Evolutionary conservation across 2,113 vertebrate genomes (phyloP).

Genomic region (Poecilia latipinna): DNA sequence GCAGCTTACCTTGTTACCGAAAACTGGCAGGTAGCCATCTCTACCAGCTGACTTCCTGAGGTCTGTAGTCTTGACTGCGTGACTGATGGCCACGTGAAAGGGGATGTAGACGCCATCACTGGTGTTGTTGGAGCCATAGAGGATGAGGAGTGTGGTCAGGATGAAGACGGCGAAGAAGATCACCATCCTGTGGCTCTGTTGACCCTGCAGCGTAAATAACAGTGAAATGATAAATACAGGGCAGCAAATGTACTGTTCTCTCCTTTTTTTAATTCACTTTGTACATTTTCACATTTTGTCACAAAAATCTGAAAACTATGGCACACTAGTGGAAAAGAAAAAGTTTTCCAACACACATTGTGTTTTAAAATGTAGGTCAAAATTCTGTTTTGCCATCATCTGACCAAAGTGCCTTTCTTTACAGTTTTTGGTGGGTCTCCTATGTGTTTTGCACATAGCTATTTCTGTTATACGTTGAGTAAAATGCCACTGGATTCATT

Average conservation of each 20-base stretch:
- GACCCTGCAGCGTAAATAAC: slow-evolving; percentile 41
- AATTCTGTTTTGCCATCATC: background rate
- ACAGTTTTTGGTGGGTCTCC: background rate
- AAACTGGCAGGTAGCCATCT: slow-evolving; percentile 84
- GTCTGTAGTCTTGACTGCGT: slow-evolving; percentile 71
- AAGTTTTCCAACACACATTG: background rate
- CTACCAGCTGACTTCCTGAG: slow-evolving; percentile 88
- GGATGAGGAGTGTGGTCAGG: slow-evolving; percentile 91
- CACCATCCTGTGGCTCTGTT: slow-evolving; percentile 87
- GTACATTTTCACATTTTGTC: background rate
- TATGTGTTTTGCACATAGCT: background rate
- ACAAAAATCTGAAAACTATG: background rate
- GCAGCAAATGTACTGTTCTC: background rate
- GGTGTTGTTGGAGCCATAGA: slow-evolving; percentile 90
- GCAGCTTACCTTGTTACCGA: slow-evolving; percentile 88
- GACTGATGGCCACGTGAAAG: slow-evolving; percentile 65
- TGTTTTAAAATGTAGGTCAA: background rate
- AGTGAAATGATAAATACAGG: background rate
- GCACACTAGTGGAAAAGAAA: too few relatives aligned
- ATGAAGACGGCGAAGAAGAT: slow-evolving; percentile 87
- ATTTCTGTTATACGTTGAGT: too few relatives aligned
- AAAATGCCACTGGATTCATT: too few relatives aligned
- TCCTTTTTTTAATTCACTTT: background rate
- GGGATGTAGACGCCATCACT: slow-evolving; percentile 80
- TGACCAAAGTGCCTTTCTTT: background rate